Conservation (phyloP, 2,888 invertebrate species). For the Caenorhabditis afra region DNA sequence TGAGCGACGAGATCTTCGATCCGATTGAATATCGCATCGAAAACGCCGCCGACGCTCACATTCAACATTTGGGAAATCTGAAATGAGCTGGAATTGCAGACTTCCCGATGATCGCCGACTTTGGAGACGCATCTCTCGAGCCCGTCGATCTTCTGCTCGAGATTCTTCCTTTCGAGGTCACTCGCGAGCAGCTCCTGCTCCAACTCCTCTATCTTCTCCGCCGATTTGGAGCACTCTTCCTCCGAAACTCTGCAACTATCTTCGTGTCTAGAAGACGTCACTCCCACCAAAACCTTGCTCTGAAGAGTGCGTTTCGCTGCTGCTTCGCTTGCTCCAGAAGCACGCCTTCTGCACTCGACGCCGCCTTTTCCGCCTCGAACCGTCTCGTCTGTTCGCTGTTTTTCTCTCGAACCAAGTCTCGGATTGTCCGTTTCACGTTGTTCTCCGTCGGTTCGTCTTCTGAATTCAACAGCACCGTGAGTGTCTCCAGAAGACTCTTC, state of each 20-base stretch:
- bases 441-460: conserved; percentile 56
- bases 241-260: conserved; percentile 58
- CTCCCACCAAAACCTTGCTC: conserved; percentile 50
- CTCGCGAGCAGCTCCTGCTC: conserved; percentile 56
- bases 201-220: conserved; percentile 57
- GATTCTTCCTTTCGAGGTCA: conserved; percentile 55
- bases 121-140: conserved; percentile 46
- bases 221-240: conserved; percentile 51
- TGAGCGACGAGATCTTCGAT: conserved; percentile 56
- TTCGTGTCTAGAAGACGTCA: not conserved
- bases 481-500: conserved; percentile 58
- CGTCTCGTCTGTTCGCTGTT: conserved; percentile 53
- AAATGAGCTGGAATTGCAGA: not conserved
- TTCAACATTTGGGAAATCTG: conserved; percentile 51
- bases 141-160: conserved; percentile 43
- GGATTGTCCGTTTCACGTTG: conserved; percentile 53
- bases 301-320: conserved; percentile 62
- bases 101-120: not conserved
- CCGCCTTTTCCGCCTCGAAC: conserved; percentile 54
- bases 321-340: conserved; percentile 66
- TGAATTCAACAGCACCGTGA: conserved; percentile 57
- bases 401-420: conserved; percentile 33
- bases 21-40: conserved; percentile 49
- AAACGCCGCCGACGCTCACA: conserved; percentile 45
- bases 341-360: conserved; percentile 50